Conservation (phyloP, 2,113 vertebrate genomes). For the Mohoua ochrocephala region DNA sequence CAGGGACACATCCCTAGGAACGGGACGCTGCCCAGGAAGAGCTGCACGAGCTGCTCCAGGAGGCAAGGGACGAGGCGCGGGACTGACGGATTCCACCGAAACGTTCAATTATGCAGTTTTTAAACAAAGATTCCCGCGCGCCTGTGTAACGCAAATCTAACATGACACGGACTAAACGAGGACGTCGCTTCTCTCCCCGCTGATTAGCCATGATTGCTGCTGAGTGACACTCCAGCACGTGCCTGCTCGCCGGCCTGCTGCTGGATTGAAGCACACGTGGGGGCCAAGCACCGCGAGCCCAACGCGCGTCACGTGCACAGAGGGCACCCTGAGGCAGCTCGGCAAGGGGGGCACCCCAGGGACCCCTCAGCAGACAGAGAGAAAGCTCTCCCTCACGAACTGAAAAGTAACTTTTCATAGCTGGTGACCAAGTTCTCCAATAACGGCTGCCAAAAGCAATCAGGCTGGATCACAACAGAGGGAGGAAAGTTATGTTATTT, state of each 20-base stretch:
- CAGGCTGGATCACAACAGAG: conserved; percentile 5
- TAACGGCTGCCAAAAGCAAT: conserved; percentile 34
- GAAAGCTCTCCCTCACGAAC: background rate
- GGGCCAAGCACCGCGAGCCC: background rate
- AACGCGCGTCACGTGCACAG: accelerated
- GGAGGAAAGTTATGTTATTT: conserved; percentile 23
- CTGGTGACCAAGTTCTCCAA: background rate
- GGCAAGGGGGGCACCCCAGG: background rate
- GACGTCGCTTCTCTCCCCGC: conserved; percentile 1
- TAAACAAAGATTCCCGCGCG: background rate
- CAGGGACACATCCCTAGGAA: background rate
- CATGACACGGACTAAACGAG: conserved; percentile 44
- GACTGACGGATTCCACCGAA: background rate
- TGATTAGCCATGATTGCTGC: conserved; percentile 12
- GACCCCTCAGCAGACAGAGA: background rate
- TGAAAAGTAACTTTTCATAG: background rate
- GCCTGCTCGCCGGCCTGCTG: accelerated
- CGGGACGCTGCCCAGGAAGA: background rate
- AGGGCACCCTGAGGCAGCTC: background rate
- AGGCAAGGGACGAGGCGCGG: accelerated
- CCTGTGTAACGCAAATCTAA: conserved; percentile 42
- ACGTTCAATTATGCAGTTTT: background rate
- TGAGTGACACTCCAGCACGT: background rate
- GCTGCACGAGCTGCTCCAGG: background rate
- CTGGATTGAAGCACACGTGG: accelerated